Percentiles rank a stretch among this genome's conserved stretches.
phyloP scores from a whole-genome alignment of 2,888 invertebrate genomes.

The Diplolepis rosae region DNA sequence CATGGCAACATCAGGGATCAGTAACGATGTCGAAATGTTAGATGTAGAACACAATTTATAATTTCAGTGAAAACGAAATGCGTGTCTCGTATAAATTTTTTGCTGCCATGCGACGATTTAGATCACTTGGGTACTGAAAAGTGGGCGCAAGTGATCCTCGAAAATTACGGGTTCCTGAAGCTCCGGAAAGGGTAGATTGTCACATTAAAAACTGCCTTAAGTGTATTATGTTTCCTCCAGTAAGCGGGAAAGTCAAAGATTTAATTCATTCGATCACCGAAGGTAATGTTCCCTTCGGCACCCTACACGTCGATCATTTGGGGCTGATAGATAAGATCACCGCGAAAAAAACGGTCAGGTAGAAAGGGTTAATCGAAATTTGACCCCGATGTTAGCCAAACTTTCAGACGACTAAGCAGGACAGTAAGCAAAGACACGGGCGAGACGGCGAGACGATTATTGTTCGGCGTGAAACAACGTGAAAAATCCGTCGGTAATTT shows the following conservation, averaged over 20 bases:
- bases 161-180: constrained; percentile 44
- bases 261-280: constrained; percentile 45
- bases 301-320: constrained; percentile 46
- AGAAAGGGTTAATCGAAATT: constrained; percentile 46
- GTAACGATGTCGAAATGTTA: too few relatives aligned
- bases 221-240: constrained; percentile 42
- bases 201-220: constrained; percentile 46
- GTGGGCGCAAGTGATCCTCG: constrained; percentile 32
- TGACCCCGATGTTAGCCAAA: constrained; percentile 46
- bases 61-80: too few relatives aligned
- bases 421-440: constrained; percentile 49
- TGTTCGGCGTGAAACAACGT: constrained; percentile 58
- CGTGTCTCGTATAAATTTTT: too few relatives aligned
- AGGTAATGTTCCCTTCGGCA: constrained; percentile 43
- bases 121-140: constrained; percentile 44
- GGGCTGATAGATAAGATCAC: constrained; percentile 54
- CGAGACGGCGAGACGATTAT: constrained; percentile 54
- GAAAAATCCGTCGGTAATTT: constrained; percentile 47
- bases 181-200: constrained; percentile 35
- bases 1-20: too few relatives aligned
- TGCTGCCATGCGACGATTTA: constrained; percentile 43
- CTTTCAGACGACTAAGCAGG: constrained; percentile 33
- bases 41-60: too few relatives aligned
- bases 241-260: constrained; percentile 40
- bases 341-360: constrained; percentile 53